Conservation (phyloP, 2,888 invertebrate species). For the Helicoverpa assulta region DNA sequence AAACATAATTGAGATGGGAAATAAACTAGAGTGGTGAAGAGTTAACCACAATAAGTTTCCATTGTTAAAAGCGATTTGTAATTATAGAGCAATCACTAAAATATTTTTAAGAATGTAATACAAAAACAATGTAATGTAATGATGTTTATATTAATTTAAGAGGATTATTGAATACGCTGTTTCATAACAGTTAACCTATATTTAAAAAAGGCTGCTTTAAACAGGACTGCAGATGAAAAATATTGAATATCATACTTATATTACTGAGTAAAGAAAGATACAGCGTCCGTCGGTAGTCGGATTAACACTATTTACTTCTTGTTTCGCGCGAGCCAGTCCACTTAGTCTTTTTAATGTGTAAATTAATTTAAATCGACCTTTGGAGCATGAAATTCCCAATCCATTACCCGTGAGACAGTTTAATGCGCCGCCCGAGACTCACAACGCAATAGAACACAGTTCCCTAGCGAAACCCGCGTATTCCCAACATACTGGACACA, state of each 20-base stretch:
- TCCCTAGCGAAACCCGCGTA: constrained; percentile 72
- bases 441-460: constrained; percentile 73
- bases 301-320: constrained; percentile 84
- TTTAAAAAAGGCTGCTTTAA: not conserved
- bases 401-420: constrained; percentile 83
- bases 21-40: constrained; percentile 7
- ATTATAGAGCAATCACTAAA: constrained; percentile 17
- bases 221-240: not conserved
- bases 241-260: constrained; percentile 27
- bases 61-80: constrained; percentile 6
- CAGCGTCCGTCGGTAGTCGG: constrained; percentile 73
- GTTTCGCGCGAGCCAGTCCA: constrained; percentile 71
- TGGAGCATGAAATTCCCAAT: constrained; percentile 85
- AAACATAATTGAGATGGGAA: constrained; percentile 30
- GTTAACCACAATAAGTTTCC: constrained; percentile 22
- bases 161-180: not conserved
- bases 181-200: not conserved
- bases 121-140: too few species aligned
- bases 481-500: constrained; percentile 75
- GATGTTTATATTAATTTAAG: not conserved
- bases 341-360: constrained; percentile 84
- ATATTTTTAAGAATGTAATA: not conserved
- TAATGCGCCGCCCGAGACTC: constrained; percentile 77
- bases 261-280: constrained; percentile 50
- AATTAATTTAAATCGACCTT: constrained; percentile 88